These are phyloP conservation scores for Trypoxylon attenuatum DNA, from an alignment of 2,888 invertebrate species.

Conservation along the genomic window DNA sequence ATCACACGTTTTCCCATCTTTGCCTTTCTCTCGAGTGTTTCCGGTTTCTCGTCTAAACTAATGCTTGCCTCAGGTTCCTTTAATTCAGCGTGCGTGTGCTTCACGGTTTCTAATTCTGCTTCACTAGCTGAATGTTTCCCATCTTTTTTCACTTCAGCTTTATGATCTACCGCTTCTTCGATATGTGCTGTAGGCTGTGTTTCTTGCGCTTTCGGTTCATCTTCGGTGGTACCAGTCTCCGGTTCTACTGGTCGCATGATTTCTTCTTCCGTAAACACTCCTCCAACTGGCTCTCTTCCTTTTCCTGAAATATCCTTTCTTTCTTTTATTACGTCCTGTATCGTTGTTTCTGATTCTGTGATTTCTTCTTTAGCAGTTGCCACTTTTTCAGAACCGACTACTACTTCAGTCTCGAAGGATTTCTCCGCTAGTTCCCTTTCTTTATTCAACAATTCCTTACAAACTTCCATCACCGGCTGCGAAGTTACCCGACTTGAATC, in stretches of 20 bases:
- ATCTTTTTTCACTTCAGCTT: neutral
- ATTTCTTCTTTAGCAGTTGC: neutral
- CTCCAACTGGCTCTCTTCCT: neutral
- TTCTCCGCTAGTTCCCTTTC: constrained; percentile 5
- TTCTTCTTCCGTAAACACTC: neutral
- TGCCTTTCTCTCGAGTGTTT: constrained; percentile 3
- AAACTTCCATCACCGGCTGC: constrained; percentile 13
- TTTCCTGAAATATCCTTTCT: constrained; percentile 7
- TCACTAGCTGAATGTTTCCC: neutral
- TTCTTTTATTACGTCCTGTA: neutral
- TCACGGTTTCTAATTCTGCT: neutral
- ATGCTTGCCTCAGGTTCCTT: neutral
- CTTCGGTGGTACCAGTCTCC: neutral
- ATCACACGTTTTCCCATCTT: constrained; percentile 26
- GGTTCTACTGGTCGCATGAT: neutral
- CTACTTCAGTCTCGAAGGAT: neutral
- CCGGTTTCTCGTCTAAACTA: neutral
- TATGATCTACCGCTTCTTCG: neutral
- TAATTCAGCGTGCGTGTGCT: neutral
- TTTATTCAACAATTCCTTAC: constrained; percentile 26
- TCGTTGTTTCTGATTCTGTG: neutral
- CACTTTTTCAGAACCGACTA: no score
- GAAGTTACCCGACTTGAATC: constrained; percentile 6
- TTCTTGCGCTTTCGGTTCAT: no score
- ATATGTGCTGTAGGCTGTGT: neutral